Percentiles rank a stretch among this genome's conserved stretches.
Conservation (phyloP, 2,113 vertebrate species). For the Serilophus lunatus region DNA sequence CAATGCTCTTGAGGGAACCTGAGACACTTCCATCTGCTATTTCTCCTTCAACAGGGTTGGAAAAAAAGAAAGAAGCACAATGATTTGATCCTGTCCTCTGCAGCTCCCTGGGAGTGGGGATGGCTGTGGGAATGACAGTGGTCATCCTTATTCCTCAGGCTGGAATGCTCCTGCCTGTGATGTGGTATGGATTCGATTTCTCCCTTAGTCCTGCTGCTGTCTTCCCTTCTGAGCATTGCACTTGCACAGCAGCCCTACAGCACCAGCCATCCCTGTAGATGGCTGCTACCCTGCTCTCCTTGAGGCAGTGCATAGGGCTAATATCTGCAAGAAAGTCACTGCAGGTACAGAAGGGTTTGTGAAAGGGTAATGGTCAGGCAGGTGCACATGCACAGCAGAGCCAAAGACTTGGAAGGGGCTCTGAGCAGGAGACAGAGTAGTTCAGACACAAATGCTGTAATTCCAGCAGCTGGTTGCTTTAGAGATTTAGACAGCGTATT, state of each 20-base stretch:
- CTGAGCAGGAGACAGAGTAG: background rate
- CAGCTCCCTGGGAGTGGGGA: background rate
- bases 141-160: background rate
- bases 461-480: background rate
- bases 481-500: background rate
- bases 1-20: background rate
- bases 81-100: background rate
- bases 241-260: background rate
- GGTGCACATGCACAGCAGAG: rapidly evolving
- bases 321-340: background rate
- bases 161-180: background rate
- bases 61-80: background rate
- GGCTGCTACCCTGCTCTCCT: background rate
- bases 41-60: background rate
- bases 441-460: background rate
- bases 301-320: background rate
- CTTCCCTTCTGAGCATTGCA: background rate
- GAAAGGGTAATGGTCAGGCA: background rate
- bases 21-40: background rate
- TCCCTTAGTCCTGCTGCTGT: background rate
- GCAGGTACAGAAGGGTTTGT: background rate
- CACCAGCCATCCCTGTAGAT: rapidly evolving
- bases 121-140: background rate
- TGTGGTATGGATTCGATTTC: background rate
- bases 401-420: background rate